Evolutionary conservation across 2,888 invertebrate genomes (phyloP).

Genomic region (Ornithoptera priamus): DNA sequence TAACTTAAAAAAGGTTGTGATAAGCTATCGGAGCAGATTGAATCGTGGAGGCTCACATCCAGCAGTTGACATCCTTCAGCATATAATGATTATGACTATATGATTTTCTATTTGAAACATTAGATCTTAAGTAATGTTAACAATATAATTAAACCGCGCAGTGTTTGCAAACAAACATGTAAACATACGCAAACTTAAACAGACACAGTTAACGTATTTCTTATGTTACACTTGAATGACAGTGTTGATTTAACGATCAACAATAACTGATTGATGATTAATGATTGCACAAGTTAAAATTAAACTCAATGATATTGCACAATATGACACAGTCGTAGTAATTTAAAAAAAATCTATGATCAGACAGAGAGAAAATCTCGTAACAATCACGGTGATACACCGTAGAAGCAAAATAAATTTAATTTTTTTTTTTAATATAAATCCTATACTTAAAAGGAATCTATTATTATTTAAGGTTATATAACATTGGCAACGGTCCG

Average conservation of each 20-base stretch:
- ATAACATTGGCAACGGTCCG: too few relatives aligned
- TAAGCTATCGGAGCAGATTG: too few relatives aligned
- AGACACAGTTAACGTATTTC: not conserved
- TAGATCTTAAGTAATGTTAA: too few relatives aligned
- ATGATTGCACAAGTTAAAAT: not conserved
- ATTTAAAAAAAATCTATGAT: too few relatives aligned
- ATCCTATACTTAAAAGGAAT: too few relatives aligned
- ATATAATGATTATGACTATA: not conserved
- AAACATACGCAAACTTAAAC: not conserved
- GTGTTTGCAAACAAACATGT: not conserved
- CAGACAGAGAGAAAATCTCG: too few relatives aligned
- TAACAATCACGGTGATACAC: too few relatives aligned
- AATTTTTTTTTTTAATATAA: too few relatives aligned
- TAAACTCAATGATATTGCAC: not conserved
- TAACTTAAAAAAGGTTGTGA: too few relatives aligned
- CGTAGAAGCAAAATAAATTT: too few relatives aligned
- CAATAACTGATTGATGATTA: not conserved
- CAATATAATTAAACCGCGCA: not conserved
- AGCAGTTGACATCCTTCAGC: not conserved
- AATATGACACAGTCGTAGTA: not conserved
- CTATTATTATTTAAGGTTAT: too few relatives aligned
- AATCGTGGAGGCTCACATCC: not conserved
- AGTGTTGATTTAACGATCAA: not conserved
- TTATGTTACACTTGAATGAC: not conserved
- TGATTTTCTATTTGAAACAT: too few relatives aligned